phyloP scores from a whole-genome alignment of 2,113 vertebrate genomes.

The Mionectes macconnelli region DNA sequence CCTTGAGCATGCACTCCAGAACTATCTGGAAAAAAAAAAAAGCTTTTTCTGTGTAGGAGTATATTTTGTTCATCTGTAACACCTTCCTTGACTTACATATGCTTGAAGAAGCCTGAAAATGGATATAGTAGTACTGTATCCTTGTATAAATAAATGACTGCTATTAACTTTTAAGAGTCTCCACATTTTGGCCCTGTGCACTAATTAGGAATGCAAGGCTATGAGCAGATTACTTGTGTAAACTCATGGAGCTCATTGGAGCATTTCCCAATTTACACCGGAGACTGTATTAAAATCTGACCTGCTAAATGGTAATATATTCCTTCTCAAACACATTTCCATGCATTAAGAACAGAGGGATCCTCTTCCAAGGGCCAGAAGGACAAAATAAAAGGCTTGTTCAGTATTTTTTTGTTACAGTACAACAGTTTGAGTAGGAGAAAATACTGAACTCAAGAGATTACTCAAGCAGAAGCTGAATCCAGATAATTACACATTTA shows the following conservation, averaged over 20 bases:
- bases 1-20: neutral
- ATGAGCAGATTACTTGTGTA: neutral
- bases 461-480: neutral
- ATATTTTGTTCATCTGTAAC: neutral
- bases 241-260: neutral
- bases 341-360: neutral
- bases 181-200: neutral
- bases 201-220: neutral
- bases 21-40: neutral
- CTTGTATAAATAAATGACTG: neutral
- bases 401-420: neutral
- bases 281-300: neutral
- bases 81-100: neutral
- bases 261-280: neutral
- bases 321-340: neutral
- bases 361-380: neutral
- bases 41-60: neutral
- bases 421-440: neutral
- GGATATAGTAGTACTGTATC: neutral
- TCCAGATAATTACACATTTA: neutral
- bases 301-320: neutral
- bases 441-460: neutral
- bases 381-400: neutral
- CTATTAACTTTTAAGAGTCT: neutral
- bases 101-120: neutral